A percentile compares a stretch with the other conserved stretches of the same genome.
Evolutionary conservation across 1,140 invertebrate genomes (phyloP).

Genomic region (Drosophila kepulauana): DNA sequence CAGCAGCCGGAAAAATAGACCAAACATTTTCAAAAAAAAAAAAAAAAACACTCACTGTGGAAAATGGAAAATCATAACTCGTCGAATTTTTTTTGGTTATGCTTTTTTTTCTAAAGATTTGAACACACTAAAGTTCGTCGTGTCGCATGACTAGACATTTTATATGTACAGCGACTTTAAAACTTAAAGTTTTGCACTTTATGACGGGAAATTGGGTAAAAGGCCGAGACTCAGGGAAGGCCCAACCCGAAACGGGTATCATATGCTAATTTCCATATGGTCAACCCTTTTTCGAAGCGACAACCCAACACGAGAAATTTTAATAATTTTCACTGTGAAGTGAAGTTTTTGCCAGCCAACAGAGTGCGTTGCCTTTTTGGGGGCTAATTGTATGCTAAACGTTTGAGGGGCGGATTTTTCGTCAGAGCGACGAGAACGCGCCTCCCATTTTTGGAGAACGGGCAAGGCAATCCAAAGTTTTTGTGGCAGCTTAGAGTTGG

Average conservation of each 20-base stretch:
- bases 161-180: conserved; percentile 54
- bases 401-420: conserved; percentile 56
- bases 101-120: conserved; percentile 13
- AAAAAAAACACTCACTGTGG: conserved; percentile 41
- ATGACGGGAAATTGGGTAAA: neutral
- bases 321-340: conserved; percentile 69
- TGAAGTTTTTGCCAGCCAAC: conserved; percentile 69
- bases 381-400: conserved; percentile 82
- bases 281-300: conserved; percentile 70
- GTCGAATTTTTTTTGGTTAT: conserved; percentile 33
- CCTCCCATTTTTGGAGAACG: neutral
- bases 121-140: conserved; percentile 37
- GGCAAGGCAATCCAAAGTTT: conserved; percentile 62
- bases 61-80: conserved; percentile 77
- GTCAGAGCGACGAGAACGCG: conserved; percentile 9
- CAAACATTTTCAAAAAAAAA: conserved; percentile 28
- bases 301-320: conserved; percentile 71
- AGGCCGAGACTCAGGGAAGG: neutral
- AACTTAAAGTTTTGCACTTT: conserved; percentile 53
- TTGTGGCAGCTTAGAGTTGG: conserved; percentile 64
- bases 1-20: conserved; percentile 46
- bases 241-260: conserved; percentile 61
- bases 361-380: conserved; percentile 51
- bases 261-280: conserved; percentile 84
- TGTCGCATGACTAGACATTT: conserved; percentile 63